Evolutionary conservation across 1,140 invertebrate genomes (phyloP), one percentile per base, ranked within the genome.

Genomic region (Drosophila subobscura): DNA sequence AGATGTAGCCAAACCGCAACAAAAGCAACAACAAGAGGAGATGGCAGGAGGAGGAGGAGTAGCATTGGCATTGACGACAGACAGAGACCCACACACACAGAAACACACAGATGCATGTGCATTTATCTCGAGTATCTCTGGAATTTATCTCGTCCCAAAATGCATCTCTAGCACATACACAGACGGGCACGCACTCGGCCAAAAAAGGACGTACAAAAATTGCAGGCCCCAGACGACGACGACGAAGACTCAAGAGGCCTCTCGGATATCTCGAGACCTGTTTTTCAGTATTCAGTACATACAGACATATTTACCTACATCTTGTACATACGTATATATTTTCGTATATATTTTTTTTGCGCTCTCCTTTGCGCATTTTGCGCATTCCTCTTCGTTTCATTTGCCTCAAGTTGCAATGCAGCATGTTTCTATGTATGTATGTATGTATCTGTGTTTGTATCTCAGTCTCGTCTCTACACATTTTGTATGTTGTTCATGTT

Each of bases 121-220:
- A 83, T 70, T 78, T 84, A 79, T 84, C 75, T 79, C 59, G 76
- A 84, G 72, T 84, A 84, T 84, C 79, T 85, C 37, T 61, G 72
- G 76, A 84, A 84, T 84, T 80, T 84, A 85, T 85, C 66, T 85
- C 51, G 44, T 57, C 70, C 68, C 65, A 79, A 84, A 83, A 84
- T 79, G 72, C 65, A 83, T 47, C 65, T 58, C 52, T 20, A 52
- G 44, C 23, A 40, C 45, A 50, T 22, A 49, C 0, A 5, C 44
- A 56, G 52, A 52, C 59, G 7, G 27, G 27, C 27, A 29, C 29
- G 29, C 8, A 33, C 29, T 33, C 29, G 29, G 8, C 63, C 40
- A 47, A 84, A 79, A 75, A 84, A 85, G 80, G 80, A 85, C 76
- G 80, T 59, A 83, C 55, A 77, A 70, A 79, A 80, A 76, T 76